phyloP scores from a whole-genome alignment of 2,797 vertebrate species.

The Leptodactylus fallax region DNA sequence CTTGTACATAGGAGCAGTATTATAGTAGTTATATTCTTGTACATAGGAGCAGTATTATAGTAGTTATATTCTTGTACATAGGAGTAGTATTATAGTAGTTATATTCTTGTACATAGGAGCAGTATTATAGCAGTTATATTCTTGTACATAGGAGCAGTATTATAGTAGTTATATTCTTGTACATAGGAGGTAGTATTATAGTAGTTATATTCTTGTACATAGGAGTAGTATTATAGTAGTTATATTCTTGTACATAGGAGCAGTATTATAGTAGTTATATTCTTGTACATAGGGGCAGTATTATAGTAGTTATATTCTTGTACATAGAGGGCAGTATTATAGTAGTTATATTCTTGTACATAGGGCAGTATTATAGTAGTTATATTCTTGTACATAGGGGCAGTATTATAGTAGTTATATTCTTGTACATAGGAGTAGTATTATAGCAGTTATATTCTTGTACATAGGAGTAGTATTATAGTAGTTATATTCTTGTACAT shows the following conservation, averaged over 20 bases:
- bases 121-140: constrained; percentile 9
- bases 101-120: constrained; percentile 2
- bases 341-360: constrained; percentile 3
- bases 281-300: too few species aligned
- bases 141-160: not conserved
- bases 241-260: not conserved
- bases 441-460: not conserved
- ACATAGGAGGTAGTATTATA: not conserved
- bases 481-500: constrained; percentile 2
- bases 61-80: not conserved
- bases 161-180: constrained; percentile 5
- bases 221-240: not conserved
- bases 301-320: constrained; percentile 15
- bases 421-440: not conserved
- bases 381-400: too few species aligned
- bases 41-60: not conserved
- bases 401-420: not conserved
- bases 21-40: constrained; percentile 9
- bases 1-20: not conserved
- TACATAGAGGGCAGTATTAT: not conserved
- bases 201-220: not conserved
- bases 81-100: too few species aligned
- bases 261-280: not conserved
- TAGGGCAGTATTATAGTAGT: too few species aligned
- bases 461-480: not conserved